Evolutionary conservation across 2,797 vertebrate species (phyloP).

Genomic region (Artibeus jamaicensis): DNA sequence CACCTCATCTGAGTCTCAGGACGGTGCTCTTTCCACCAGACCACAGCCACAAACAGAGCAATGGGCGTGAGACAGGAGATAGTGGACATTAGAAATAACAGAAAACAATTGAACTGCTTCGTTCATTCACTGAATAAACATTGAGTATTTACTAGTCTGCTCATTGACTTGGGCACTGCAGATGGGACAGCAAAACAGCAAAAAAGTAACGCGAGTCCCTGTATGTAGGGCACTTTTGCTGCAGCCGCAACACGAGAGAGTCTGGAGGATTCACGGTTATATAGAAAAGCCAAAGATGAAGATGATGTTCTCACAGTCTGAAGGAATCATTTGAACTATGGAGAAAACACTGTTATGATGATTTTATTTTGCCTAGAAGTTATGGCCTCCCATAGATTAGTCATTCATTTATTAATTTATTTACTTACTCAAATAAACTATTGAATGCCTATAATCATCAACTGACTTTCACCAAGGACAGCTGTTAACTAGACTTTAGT

Average conservation of each 20-base stretch:
- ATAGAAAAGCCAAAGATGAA: neutral
- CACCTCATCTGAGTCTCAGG: neutral
- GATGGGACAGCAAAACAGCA: neutral
- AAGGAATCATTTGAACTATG: neutral
- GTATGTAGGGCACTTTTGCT: neutral
- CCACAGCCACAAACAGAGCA: neutral
- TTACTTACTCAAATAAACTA: neutral
- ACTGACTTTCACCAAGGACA: neutral
- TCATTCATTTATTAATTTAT: neutral
- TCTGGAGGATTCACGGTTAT: neutral
- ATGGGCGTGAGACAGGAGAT: neutral
- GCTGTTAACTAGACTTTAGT: neutral
- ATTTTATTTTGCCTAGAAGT: neutral
- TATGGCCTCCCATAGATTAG: neutral
- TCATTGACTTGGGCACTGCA: neutral
- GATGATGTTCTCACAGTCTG: neutral
- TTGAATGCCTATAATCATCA: neutral
- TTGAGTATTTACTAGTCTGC: neutral
- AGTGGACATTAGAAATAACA: neutral
- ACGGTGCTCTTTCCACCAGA: neutral
- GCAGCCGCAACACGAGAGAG: neutral
- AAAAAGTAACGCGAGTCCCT: neutral
- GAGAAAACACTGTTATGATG: neutral
- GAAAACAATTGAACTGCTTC: neutral
- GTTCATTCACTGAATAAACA: neutral